Percentiles rank a stretch among this genome's conserved stretches.
phyloP scores from a whole-genome alignment of 2,888 invertebrate genomes.

The Oscheius sp. region DNA sequence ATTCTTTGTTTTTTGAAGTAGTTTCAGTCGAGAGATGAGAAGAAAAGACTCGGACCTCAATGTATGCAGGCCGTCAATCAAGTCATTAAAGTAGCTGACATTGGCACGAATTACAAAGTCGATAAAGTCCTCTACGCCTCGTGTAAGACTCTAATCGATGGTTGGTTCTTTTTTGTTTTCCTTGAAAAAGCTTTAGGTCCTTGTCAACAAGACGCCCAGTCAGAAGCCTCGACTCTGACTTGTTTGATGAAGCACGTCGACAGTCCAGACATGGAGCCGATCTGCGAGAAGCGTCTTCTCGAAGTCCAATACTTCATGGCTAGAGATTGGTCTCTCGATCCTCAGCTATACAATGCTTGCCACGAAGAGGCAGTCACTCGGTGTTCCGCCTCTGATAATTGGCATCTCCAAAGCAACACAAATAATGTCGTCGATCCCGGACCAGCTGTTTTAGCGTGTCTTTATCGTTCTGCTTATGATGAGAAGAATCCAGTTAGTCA shows the following conservation, averaged over 20 bases:
- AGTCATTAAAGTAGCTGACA: slow-evolving; percentile 79
- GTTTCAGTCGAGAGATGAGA: slow-evolving; percentile 53
- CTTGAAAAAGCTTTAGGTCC: slow-evolving; percentile 71
- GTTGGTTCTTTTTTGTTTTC: slow-evolving; percentile 9
- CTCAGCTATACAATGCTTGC: slow-evolving; percentile 86
- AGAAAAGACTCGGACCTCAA: slow-evolving; percentile 53
- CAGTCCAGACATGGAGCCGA: slow-evolving; percentile 83
- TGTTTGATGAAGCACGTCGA: slow-evolving; percentile 88
- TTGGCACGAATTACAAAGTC: slow-evolving; percentile 93
- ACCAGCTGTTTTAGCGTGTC: slow-evolving; percentile 86
- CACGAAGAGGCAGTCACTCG: slow-evolving; percentile 81
- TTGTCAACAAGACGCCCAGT: slow-evolving; percentile 59
- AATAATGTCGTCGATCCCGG: slow-evolving; percentile 80
- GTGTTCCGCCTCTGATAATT: slow-evolving; percentile 64
- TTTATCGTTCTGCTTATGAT: slow-evolving; percentile 78
- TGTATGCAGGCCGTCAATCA: slow-evolving; percentile 55
- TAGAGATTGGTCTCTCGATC: slow-evolving; percentile 90
- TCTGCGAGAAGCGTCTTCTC: slow-evolving; percentile 88
- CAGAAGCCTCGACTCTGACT: slow-evolving; percentile 78
- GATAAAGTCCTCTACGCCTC: slow-evolving; percentile 75
- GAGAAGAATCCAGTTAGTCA: slow-evolving; percentile 63
- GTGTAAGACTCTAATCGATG: slow-evolving; percentile 62
- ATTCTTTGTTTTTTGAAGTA: background rate
- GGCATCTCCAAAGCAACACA: slow-evolving; percentile 59
- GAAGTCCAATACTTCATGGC: slow-evolving; percentile 97